These are phyloP conservation scores for Drosophila diplacantha DNA, from an alignment of 2,888 invertebrate species.

Conservation along the genomic window DNA sequence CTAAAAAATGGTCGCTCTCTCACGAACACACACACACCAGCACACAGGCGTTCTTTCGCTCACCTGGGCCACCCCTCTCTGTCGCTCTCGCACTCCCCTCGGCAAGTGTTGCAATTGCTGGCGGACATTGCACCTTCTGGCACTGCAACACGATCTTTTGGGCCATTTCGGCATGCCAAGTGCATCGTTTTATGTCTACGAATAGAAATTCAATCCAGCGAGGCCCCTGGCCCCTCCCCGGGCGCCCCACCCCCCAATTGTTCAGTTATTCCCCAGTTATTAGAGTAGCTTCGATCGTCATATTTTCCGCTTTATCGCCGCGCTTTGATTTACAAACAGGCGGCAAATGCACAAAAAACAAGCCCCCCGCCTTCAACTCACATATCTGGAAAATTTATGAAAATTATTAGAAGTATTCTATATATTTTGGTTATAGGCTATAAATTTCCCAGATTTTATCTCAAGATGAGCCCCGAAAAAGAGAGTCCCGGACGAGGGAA, in stretches of 20 bases:
- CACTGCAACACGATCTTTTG: conserved; percentile 66
- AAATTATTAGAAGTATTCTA: conserved; percentile 73
- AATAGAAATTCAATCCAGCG: conserved; percentile 66
- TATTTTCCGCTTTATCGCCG: conserved; percentile 56
- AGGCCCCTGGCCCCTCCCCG: conserved; percentile 1
- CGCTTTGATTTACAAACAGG: conserved; percentile 64
- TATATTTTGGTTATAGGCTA: conserved; percentile 70
- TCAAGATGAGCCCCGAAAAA: conserved; percentile 63
- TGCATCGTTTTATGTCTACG: conserved; percentile 70
- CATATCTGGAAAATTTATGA: conserved; percentile 68
- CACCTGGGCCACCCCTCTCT: conserved; percentile 3
- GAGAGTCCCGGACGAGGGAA: conserved; percentile 14
- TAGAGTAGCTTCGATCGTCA: conserved; percentile 50
- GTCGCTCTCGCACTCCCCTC: conserved; percentile 9
- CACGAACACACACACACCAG: background rate
- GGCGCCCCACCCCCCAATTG: background rate
- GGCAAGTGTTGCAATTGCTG: conserved; percentile 59
- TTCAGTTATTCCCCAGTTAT: conserved; percentile 31
- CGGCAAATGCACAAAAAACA: conserved; percentile 53
- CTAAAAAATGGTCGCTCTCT: conserved; percentile 38
- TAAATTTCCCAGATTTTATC: conserved; percentile 71
- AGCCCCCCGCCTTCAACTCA: conserved; percentile 17
- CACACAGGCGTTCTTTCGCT: background rate
- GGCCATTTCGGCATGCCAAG: conserved; percentile 56
- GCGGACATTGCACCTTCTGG: conserved; percentile 72